phyloP scores from a whole-genome alignment of 2,888 invertebrate genomes.

The Coleophora flavipennella region DNA sequence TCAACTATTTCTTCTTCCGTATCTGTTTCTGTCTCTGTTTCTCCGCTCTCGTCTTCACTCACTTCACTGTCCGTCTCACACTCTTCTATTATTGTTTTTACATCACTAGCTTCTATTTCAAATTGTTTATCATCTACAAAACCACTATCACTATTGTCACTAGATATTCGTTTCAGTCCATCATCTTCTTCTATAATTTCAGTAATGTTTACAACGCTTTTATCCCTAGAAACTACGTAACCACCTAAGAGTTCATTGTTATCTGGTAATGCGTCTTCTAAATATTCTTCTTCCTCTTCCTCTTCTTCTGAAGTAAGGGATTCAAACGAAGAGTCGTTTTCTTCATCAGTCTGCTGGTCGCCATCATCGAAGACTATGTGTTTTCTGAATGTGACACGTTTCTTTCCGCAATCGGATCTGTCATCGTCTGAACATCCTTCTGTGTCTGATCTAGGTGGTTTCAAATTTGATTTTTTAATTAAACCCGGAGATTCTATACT shows the following conservation, averaged over 20 bases:
- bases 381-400: slow-evolving; percentile 60
- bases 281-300: slow-evolving; percentile 43
- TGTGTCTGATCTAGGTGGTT: slow-evolving; percentile 51
- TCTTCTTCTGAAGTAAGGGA: slow-evolving; percentile 51
- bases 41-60: slow-evolving; percentile 25
- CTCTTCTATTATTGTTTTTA: slow-evolving; percentile 20
- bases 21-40: slow-evolving; percentile 29
- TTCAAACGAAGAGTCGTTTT: slow-evolving; percentile 55
- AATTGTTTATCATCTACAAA: slow-evolving; percentile 53
- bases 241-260: slow-evolving; percentile 43
- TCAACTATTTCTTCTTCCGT: slow-evolving; percentile 40
- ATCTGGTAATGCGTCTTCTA: slow-evolving; percentile 42
- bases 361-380: slow-evolving; percentile 68
- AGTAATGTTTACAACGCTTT: slow-evolving; percentile 42
- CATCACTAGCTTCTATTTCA: slow-evolving; percentile 38
- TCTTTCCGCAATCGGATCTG: slow-evolving; percentile 56
- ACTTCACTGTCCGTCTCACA: slow-evolving; percentile 22
- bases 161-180: slow-evolving; percentile 44
- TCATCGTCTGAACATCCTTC: slow-evolving; percentile 63
- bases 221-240: slow-evolving; percentile 30
- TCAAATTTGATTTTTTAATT: slow-evolving; percentile 55
- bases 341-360: slow-evolving; percentile 62
- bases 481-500: slow-evolving; percentile 35
- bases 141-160: slow-evolving; percentile 68
- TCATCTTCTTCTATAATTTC: slow-evolving; percentile 28